A percentile compares a stretch with the other conserved stretches of the same genome.
These are phyloP conservation scores for Neofelis nebulosa DNA, from an alignment of 2,113 vertebrate genomes.

Conservation along the genomic window DNA sequence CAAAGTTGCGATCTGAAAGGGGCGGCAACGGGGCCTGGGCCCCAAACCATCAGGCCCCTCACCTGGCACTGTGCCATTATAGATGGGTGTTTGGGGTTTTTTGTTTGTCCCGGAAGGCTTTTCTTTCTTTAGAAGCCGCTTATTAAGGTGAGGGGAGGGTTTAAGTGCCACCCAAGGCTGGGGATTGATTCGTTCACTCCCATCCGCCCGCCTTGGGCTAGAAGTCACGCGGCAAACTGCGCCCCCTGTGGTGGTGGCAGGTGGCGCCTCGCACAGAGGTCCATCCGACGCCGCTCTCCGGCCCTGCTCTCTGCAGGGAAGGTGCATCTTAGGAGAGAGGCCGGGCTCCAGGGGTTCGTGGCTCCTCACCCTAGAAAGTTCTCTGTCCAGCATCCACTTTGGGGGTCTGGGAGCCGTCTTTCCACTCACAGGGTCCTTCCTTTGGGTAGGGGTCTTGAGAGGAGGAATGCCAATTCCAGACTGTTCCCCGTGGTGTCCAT, in stretches of 20 bases:
- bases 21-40: not conserved
- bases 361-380: not conserved
- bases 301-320: not conserved
- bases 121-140: not conserved
- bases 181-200: too few species aligned
- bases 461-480: not conserved
- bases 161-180: not conserved
- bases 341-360: not conserved
- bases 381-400: not conserved
- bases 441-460: not conserved
- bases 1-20: not conserved
- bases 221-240: not conserved
- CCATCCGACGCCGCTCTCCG: not conserved
- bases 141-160: not conserved
- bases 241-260: not conserved
- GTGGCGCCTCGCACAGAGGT: not conserved
- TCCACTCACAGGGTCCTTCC: not conserved
- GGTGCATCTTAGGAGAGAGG: not conserved
- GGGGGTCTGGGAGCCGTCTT: not conserved
- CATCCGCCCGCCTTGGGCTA: not conserved
- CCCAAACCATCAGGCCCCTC: not conserved
- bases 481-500: not conserved
- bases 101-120: not conserved
- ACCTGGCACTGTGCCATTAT: not conserved
- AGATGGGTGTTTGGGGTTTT: not conserved